phyloP scores from a whole-genome alignment of 2,888 invertebrate species.

The Melanostoma mellinum region DNA sequence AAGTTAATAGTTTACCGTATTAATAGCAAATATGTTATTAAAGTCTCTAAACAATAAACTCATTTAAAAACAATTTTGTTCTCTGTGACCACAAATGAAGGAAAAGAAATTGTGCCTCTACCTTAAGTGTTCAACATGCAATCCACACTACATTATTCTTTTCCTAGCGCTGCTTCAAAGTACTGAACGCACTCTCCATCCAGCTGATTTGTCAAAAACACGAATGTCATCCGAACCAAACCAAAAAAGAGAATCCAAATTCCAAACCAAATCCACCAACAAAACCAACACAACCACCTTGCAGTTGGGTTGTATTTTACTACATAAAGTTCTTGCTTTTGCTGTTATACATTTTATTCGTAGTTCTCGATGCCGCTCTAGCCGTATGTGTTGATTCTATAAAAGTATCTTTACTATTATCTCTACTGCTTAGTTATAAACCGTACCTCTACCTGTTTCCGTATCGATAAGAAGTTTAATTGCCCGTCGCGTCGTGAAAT shows the following conservation, averaged over 20 bases:
- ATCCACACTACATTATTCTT: background rate
- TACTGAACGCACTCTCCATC: background rate
- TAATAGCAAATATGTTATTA: no score
- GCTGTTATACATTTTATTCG: background rate
- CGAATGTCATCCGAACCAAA: conserved; percentile 9
- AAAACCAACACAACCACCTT: conserved; percentile 14
- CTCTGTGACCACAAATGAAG: no score
- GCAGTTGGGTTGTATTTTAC: background rate
- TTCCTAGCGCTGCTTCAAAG: background rate
- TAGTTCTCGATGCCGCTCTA: conserved; percentile 2
- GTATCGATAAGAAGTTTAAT: conserved; percentile 22
- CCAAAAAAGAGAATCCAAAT: background rate
- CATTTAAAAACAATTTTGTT: no score
- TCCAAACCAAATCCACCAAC: background rate
- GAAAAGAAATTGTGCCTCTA: background rate
- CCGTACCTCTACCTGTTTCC: conserved; percentile 24
- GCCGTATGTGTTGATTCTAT: background rate
- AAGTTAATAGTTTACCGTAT: no score
- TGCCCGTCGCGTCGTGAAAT: conserved; percentile 45
- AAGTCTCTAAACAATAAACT: no score
- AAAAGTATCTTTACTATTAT: conserved; percentile 24
- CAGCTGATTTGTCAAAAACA: conserved; percentile 23
- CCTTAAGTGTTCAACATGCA: background rate
- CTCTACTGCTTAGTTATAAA: conserved; percentile 36
- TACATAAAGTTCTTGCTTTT: background rate